These are phyloP conservation scores for Lepilemur ruficaudatus DNA, from an alignment of 2,797 vertebrate genomes.

Conservation along the genomic window DNA sequence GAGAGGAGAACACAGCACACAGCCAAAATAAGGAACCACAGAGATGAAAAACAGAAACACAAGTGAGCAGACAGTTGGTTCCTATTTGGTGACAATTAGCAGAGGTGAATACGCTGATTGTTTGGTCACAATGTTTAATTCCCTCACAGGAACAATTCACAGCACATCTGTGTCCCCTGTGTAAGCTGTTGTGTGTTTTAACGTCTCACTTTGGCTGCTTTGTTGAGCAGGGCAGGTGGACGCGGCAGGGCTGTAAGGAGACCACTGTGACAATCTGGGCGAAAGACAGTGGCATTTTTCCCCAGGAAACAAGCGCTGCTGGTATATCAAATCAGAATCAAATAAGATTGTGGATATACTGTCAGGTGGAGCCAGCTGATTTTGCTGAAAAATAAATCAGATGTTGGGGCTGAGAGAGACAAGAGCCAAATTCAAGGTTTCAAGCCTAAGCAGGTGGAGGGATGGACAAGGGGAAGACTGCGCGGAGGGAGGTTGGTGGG, in stretches of 20 bases:
- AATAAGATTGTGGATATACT: background rate
- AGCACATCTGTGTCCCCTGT: conserved; percentile 72
- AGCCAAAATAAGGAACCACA: conserved; percentile 89
- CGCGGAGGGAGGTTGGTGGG: too few relatives aligned
- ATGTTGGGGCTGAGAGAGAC: background rate
- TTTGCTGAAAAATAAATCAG: background rate
- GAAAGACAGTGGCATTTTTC: background rate
- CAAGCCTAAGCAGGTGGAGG: background rate
- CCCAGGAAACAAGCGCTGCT: fast-evolving
- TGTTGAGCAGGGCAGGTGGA: too few relatives aligned
- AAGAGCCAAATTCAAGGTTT: background rate
- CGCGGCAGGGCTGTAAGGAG: fast-evolving
- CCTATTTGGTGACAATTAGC: conserved; percentile 70
- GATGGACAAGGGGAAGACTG: background rate
- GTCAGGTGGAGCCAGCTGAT: background rate
- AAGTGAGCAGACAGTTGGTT: conserved; percentile 89
- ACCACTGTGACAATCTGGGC: too few relatives aligned
- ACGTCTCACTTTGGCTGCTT: background rate
- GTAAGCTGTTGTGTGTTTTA: background rate
- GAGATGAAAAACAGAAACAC: conserved; percentile 90
- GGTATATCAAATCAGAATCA: too few relatives aligned
- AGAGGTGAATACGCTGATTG: conserved; percentile 83
- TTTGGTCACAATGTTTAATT: conserved; percentile 82
- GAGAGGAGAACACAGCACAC: conserved; percentile 93
- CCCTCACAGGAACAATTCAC: conserved; percentile 86